Evolutionary conservation across 2,797 vertebrate genomes (phyloP).

Genomic region (Helicolenus hilgendorfi): DNA sequence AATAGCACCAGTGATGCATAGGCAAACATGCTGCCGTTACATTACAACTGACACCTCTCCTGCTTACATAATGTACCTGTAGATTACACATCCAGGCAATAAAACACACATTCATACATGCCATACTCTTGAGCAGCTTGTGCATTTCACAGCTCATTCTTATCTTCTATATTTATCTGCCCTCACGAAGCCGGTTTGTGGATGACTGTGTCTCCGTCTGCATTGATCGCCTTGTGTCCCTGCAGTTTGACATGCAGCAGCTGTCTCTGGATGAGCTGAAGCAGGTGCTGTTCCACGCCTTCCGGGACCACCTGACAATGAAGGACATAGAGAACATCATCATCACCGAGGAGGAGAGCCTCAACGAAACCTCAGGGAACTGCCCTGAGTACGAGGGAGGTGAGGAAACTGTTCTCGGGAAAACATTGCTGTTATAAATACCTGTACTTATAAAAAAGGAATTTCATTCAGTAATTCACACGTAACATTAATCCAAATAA

Average conservation of each 20-base stretch:
- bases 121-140: neutral
- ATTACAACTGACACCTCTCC: slow-evolving; percentile 25
- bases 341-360: slow-evolving; percentile 98
- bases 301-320: slow-evolving; percentile 98
- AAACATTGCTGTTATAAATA: slow-evolving; percentile 10
- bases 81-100: neutral
- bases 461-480: neutral
- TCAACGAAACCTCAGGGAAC: slow-evolving; percentile 97
- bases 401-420: slow-evolving; percentile 62
- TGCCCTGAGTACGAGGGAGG: slow-evolving; percentile 98
- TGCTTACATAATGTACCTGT: neutral
- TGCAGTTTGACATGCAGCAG: slow-evolving; percentile 99
- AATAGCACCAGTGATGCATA: slow-evolving; percentile 40
- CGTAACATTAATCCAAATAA: neutral
- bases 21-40: slow-evolving; percentile 29
- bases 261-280: slow-evolving; percentile 99
- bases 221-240: slow-evolving; percentile 69
- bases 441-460: neutral
- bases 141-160: slow-evolving; percentile 26
- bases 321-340: slow-evolving; percentile 99
- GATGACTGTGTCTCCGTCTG: slow-evolving; percentile 54
- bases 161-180: slow-evolving; percentile 41
- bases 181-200: slow-evolving; percentile 30
- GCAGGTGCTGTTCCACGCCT: slow-evolving; percentile 98
- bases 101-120: neutral